Conservation (phyloP, 2,113 vertebrate genomes). For the Chloroceryle aenea region DNA sequence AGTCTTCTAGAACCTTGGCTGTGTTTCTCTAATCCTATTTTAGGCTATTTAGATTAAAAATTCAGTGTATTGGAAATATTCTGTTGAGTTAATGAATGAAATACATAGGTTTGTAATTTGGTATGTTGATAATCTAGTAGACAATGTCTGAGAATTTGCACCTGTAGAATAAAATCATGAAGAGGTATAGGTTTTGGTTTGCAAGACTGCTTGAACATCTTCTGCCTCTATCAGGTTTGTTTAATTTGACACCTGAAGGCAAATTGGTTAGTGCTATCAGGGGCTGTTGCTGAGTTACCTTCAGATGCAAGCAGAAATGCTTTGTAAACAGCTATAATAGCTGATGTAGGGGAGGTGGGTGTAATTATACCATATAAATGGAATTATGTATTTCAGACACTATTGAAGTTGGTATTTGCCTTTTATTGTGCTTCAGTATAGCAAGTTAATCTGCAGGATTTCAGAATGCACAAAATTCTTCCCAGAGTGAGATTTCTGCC, state of each 20-base stretch:
- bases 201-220: neutral
- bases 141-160: neutral
- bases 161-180: neutral
- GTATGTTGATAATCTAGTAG: neutral
- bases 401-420: neutral
- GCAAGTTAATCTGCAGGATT: neutral
- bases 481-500: neutral
- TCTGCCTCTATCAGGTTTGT: neutral
- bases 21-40: conserved; percentile 5
- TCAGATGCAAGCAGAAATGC: neutral
- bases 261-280: neutral
- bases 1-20: neutral
- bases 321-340: neutral
- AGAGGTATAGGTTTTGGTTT: neutral
- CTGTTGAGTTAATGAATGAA: neutral
- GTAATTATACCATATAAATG: neutral
- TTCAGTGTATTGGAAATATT: neutral
- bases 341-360: neutral
- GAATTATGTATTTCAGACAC: neutral
- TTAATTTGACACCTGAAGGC: neutral
- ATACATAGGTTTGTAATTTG: neutral
- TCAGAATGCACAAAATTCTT: neutral
- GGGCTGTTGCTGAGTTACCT: neutral
- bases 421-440: neutral
- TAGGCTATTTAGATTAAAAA: neutral